Evolutionary conservation across 2,113 vertebrate genomes (phyloP).

Genomic region (Narcine bancroftii): DNA sequence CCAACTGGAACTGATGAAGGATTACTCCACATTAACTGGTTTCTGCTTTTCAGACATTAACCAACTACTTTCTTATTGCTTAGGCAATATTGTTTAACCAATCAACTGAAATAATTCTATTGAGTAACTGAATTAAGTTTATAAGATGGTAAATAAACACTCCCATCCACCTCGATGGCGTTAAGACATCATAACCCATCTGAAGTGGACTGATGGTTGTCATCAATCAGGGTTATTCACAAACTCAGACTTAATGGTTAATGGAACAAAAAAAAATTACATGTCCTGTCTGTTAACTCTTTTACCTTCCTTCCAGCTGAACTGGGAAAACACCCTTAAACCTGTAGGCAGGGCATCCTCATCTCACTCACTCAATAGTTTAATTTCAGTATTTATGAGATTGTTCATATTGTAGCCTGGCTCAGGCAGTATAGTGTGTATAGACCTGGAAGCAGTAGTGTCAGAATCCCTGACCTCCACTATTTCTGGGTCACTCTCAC

Average conservation of each 20-base stretch:
- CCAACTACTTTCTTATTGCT: not conserved
- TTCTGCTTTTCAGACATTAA: not conserved
- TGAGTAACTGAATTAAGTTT: constrained; percentile 1
- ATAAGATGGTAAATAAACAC: not conserved
- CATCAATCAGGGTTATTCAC: constrained; percentile 14
- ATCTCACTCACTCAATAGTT: constrained; percentile 71
- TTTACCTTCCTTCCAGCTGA: constrained; percentile 2
- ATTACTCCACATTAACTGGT: not conserved
- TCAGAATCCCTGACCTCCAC: constrained; percentile 57
- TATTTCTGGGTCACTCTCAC: constrained; percentile 75
- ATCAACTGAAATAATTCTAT: constrained; percentile 14
- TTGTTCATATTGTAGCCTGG: constrained; percentile 72
- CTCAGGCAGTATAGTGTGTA: constrained; percentile 52
- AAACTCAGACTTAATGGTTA: not conserved
- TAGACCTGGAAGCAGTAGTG: constrained; percentile 44
- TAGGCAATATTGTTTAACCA: constrained; percentile 7
- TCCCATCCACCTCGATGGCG: not conserved
- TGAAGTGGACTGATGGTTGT: not conserved
- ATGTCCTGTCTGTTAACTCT: not conserved
- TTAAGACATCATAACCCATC: constrained; percentile 7
- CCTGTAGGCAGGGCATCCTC: not conserved
- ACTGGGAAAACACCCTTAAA: constrained; percentile 45
- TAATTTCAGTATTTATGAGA: constrained; percentile 70
- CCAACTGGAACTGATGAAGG: not conserved
- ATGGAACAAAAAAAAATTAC: no score